Base-by-base conservation (phyloP, 37 sponge, comb jelly and placozoan genomes). In the Aphrocallistes beatrix region DNA sequence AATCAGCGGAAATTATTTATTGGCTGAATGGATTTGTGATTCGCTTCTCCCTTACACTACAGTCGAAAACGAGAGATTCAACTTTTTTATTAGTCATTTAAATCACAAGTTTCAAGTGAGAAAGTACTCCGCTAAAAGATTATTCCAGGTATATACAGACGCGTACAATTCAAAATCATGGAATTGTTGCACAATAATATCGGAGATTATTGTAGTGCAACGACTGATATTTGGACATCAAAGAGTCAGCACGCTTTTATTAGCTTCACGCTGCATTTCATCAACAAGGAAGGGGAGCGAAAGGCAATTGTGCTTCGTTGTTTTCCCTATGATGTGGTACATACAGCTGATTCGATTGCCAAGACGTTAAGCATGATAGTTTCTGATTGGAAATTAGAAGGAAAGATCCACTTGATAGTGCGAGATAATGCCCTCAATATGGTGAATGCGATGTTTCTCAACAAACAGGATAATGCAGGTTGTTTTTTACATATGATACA, bases 51-150 rank as follows among this genome's bases (percentile, higher is more conserved):
- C 75, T 60, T 60, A 60, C 75, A 60, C 75, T 60, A 60, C 75
- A 60, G 75, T 60, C n/a, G 75, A 60, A 60, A 60, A 60, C 75
- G 75, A 60, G n/a, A 60, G 75, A 60, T 60, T 60, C 75, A 60
- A 60, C 75, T 19, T 60, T 19, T 16, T 60, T 60, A 13, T 60
- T 19, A 60, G 75, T 28, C 8, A 60, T 13, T 60, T 60, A 28
- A 60, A 60, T 60, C 75, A 60, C 21, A 60, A 60, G n/a, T 60
- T 60, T 30, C 75, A 60, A 60, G 75, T 60, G 75, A 60, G n/a
- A 60, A 60, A 60, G 75, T 3, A 28, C 75, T 28, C 75, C 34
- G 75, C 21, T 30, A 60, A 60, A 60, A 30, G 75, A 60, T 60
- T 60, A 60, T 60, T 60, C 75, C 75, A 13, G 75, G n/a, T 60